phyloP scores from a whole-genome alignment of 2,888 invertebrate species.

The Macrosiphum euphorbiae region DNA sequence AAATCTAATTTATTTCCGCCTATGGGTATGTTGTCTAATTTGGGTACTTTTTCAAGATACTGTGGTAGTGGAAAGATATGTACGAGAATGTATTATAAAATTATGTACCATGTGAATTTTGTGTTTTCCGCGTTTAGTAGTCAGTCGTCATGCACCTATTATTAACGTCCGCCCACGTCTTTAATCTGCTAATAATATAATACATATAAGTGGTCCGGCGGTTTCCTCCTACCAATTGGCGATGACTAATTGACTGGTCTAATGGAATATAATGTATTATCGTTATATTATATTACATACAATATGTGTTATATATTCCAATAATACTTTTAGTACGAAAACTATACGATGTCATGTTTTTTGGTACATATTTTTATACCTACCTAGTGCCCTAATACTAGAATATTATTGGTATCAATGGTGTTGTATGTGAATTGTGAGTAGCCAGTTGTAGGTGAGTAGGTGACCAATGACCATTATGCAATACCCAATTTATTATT shows the following conservation, averaged over 20 bases:
- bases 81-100: neutral
- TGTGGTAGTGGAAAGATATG: neutral
- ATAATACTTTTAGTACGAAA: neutral
- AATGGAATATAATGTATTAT: neutral
- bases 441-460: no score
- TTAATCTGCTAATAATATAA: neutral
- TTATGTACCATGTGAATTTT: neutral
- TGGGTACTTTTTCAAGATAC: neutral
- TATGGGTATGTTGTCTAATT: neutral
- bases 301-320: neutral
- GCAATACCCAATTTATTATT: no score
- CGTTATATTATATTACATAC: neutral
- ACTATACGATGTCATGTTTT: neutral
- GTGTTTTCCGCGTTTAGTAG: neutral
- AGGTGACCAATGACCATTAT: no score
- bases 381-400: neutral
- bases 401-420: no score
- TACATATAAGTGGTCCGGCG: no score
- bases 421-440: no score
- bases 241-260: neutral
- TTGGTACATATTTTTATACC: neutral
- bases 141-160: neutral
- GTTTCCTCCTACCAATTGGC: neutral
- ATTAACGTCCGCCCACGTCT: neutral
- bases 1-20: no score